Evolutionary conservation across 2,888 invertebrate genomes (phyloP).

Genomic region (Torymus aiolomorphi): DNA sequence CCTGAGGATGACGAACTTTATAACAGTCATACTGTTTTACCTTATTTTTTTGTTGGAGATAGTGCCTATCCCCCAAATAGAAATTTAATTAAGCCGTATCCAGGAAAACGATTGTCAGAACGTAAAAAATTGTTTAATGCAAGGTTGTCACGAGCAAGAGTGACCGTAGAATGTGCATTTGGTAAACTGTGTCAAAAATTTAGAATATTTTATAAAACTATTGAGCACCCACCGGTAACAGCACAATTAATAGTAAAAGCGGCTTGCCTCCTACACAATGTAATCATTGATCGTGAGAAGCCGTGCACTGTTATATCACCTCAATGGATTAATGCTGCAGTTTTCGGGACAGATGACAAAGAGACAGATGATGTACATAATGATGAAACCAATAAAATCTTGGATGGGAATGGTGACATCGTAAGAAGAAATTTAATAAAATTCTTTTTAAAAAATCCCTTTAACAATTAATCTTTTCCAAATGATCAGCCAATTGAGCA

Average conservation of each 20-base stretch:
- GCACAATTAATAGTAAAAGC: slow-evolving; percentile 26
- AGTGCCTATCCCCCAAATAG: slow-evolving; percentile 38
- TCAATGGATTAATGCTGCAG: not conserved
- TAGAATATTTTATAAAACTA: slow-evolving; percentile 37
- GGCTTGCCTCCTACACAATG: slow-evolving; percentile 38
- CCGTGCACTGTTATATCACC: not conserved
- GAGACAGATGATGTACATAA: not conserved
- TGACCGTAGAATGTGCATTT: slow-evolving; percentile 29
- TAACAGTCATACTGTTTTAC: slow-evolving; percentile 14
- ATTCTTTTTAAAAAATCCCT: slow-evolving; percentile 2
- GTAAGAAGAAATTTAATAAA: not conserved
- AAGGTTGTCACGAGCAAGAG: slow-evolving; percentile 39
- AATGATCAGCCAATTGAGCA: no score
- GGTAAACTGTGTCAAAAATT: slow-evolving; percentile 26
- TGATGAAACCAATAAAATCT: no score
- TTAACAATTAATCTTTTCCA: not conserved
- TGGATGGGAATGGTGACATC: no score
- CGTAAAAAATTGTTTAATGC: slow-evolving; percentile 38
- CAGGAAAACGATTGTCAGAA: slow-evolving; percentile 20
- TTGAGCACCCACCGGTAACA: slow-evolving; percentile 33
- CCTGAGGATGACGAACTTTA: not conserved
- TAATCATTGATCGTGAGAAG: slow-evolving; percentile 36
- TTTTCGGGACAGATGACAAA: not conserved
- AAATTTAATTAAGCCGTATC: slow-evolving; percentile 44
- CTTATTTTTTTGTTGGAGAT: slow-evolving; percentile 49